Evolutionary conservation across 2,113 vertebrate species (phyloP).

Genomic region (Egretta garzetta): DNA sequence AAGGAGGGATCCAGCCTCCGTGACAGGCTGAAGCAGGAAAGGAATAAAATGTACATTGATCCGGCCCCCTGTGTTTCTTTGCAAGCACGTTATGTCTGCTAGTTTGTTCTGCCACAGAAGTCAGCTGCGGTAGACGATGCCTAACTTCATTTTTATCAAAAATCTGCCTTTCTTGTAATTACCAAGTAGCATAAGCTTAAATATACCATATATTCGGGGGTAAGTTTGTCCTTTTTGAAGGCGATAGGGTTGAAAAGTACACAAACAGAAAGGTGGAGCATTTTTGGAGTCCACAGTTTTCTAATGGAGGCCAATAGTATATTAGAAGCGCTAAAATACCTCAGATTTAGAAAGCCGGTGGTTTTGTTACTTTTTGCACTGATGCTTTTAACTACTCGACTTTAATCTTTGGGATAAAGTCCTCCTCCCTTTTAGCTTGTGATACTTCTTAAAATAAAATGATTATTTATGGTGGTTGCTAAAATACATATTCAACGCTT

Average conservation of each 20-base stretch:
- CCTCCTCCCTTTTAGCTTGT: background rate
- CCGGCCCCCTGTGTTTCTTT: background rate
- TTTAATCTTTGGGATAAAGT: background rate
- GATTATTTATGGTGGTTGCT: constrained; percentile 7
- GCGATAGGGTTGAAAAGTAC: background rate
- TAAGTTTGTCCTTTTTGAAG: background rate
- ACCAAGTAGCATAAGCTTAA: background rate
- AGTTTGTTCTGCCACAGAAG: background rate
- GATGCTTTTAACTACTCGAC: background rate
- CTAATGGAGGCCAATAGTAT: background rate
- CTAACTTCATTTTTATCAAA: background rate
- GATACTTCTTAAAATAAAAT: background rate
- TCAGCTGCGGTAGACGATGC: background rate
- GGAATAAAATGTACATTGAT: background rate
- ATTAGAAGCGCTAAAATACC: background rate
- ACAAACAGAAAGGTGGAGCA: background rate
- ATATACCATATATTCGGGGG: background rate
- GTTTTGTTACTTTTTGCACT: background rate
- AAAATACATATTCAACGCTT: background rate
- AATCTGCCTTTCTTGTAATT: background rate
- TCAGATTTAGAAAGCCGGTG: background rate
- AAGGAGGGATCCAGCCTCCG: background rate
- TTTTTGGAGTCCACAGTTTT: background rate
- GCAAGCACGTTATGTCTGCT: background rate
- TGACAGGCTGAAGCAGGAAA: background rate